phyloP scores from a whole-genome alignment of 1,140 invertebrate species.

The Platyura marginata region DNA sequence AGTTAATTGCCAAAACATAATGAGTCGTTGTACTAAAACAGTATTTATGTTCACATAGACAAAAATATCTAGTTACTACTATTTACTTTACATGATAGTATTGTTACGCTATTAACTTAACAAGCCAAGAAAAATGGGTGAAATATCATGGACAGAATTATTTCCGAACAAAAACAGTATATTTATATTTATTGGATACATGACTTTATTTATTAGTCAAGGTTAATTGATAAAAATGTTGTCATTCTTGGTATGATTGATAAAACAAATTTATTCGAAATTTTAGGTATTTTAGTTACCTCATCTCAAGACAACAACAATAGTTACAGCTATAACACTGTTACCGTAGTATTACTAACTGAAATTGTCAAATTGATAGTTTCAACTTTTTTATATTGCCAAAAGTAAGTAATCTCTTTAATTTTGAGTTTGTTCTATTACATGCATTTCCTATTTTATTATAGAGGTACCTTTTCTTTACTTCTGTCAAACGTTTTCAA shows the following conservation, averaged over 20 bases:
- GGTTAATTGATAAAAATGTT: conserved; percentile 28
- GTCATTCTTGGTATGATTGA: conserved; percentile 1
- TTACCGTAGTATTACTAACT: conserved; percentile 71
- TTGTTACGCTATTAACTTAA: too few relatives aligned
- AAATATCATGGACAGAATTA: conserved; percentile 47
- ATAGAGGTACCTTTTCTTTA: conserved; percentile 25
- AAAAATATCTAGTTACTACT: too few relatives aligned
- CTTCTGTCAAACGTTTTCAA: conserved; percentile 34
- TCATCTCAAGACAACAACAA: conserved; percentile 67
- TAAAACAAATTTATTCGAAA: conserved; percentile 2
- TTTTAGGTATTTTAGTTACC: conserved; percentile 73
- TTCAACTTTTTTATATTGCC: conserved; percentile 50
- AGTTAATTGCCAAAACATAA: too few relatives aligned
- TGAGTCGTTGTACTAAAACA: too few relatives aligned
- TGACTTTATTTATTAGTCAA: conserved; percentile 64
- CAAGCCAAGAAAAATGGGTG: too few relatives aligned
- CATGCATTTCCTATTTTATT: conserved; percentile 5
- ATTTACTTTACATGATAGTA: too few relatives aligned
- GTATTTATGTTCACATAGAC: too few relatives aligned
- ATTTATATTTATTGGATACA: conserved; percentile 65
- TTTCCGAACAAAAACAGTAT: conserved; percentile 64
- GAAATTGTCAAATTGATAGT: conserved; percentile 71
- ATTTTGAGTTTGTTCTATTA: background rate
- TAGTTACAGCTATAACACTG: conserved; percentile 71
- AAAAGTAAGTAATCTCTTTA: conserved; percentile 35